These are phyloP conservation scores for Rissa tridactyla DNA, from an alignment of 2,113 vertebrate species.

Conservation along the genomic window DNA sequence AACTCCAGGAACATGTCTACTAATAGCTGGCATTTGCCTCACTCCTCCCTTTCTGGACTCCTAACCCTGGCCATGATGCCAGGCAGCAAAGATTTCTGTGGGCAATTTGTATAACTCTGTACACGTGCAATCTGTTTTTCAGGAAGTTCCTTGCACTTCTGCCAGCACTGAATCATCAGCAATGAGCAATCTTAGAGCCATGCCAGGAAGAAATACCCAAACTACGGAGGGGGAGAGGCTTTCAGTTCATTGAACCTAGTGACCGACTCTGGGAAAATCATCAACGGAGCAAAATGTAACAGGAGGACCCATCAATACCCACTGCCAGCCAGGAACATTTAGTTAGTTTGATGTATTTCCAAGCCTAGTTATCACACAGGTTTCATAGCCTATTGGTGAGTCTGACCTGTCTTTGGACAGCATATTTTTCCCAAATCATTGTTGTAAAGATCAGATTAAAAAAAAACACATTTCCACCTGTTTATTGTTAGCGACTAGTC, in stretches of 20 bases:
- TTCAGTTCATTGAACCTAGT: not conserved
- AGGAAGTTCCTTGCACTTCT: not conserved
- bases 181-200: not conserved
- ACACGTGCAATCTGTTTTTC: slow-evolving; percentile 8
- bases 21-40: not conserved
- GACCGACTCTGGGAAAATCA: not conserved
- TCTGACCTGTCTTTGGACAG: not conserved
- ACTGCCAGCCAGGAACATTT: not conserved
- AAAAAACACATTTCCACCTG: not conserved
- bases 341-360: not conserved
- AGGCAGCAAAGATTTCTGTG: not conserved
- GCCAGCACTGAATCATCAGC: slow-evolving; percentile 34
- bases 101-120: not conserved
- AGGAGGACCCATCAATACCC: not conserved
- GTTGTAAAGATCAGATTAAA: not conserved
- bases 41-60: not conserved
- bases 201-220: not conserved
- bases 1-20: not conserved
- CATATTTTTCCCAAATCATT: not conserved
- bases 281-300: not conserved
- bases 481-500: not conserved
- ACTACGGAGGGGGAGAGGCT: not conserved
- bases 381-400: not conserved
- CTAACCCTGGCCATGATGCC: not conserved
- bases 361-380: rapidly evolving